Base-by-base conservation (phyloP, 2,888 invertebrate genomes). In the Melangyna quadrimaculata region DNA sequence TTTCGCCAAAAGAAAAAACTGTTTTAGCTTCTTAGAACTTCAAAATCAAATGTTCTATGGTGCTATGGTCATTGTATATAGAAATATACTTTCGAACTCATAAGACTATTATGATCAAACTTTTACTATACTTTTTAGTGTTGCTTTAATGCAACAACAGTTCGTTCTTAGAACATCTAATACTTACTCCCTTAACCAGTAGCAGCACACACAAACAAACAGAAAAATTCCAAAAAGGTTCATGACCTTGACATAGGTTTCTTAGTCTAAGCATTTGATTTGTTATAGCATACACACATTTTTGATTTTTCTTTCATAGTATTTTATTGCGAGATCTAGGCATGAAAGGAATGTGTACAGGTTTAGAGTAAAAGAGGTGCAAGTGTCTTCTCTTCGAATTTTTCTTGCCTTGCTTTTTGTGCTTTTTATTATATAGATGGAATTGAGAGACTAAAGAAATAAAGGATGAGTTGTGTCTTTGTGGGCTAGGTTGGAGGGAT, bases 231-330 rank as follows among this genome's bases (percentile, higher is more conserved):
- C 8, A 19, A 70, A 63, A 24, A 65, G 51, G 78, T 73, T 12
- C 59, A 67, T 78, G 82, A 78, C 72, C 82, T 82, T 82, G 78
- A 82, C 59, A 82, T 53, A 67, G 53, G 72, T 72, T 9, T 45
- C 61, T 10, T 22, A 24, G 61, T 40, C 24, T n/a, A 69, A 67
- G 24, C 32, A 59, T 67, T 61, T 51, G 67, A 59, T 51, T 59
- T 67, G n/a, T 10, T 45, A 10, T 3, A 6, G 9, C 14, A 19
- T 5, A n/a, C 17, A 43, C 27, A 14, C 51, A 14, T 65, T 59
- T 45, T 55, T 12, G 8, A 43, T 27, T 57, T 51, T 40, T 37
- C 40, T 48, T 51, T 53, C 22, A 14, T n/a, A n/a, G n/a, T 9
- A 12, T 55, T 67, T 37, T 17, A 48, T 57, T n/a, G 6, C 29